Evolutionary conservation across 2,113 vertebrate species (phyloP).

Genomic region (Daboia siamensis): DNA sequence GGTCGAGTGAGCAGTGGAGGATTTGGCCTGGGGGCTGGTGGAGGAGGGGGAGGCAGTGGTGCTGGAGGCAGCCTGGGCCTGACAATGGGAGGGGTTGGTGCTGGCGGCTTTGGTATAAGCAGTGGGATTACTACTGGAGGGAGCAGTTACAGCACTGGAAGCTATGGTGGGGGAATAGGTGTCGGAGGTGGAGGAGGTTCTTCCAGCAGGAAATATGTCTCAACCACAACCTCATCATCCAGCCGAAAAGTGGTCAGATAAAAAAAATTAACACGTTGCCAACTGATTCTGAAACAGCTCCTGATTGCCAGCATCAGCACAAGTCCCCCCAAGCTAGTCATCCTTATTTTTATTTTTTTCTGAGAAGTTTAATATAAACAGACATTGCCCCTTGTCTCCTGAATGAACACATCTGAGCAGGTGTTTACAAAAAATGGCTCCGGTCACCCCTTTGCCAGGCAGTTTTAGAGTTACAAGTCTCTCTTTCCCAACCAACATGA

Average conservation of each 20-base stretch:
- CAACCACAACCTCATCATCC: constrained; percentile 1
- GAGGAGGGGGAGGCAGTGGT: not conserved
- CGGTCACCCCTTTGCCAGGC: not conserved
- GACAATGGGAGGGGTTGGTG: not conserved
- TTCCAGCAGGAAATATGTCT: not conserved
- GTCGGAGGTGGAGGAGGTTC: not conserved
- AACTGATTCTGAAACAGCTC: not conserved
- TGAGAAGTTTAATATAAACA: not conserved
- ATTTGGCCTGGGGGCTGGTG: not conserved
- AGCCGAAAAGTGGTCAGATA: constrained; percentile 19
- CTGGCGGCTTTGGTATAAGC: not conserved
- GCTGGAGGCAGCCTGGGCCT: not conserved
- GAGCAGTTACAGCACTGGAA: not conserved
- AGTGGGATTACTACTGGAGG: not conserved
- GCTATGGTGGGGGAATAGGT: not conserved
- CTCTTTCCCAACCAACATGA: not conserved
- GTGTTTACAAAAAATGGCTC: not conserved
- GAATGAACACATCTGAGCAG: not conserved
- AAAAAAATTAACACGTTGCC: not conserved
- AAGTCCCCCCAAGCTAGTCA: not conserved
- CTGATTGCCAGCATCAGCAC: not conserved
- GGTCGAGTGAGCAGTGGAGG: not conserved
- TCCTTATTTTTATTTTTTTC: not conserved
- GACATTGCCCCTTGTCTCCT: not conserved
- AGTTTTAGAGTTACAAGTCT: not conserved